Evolutionary conservation across 2,113 vertebrate species (phyloP).

Genomic region (Oryzias woworae): DNA sequence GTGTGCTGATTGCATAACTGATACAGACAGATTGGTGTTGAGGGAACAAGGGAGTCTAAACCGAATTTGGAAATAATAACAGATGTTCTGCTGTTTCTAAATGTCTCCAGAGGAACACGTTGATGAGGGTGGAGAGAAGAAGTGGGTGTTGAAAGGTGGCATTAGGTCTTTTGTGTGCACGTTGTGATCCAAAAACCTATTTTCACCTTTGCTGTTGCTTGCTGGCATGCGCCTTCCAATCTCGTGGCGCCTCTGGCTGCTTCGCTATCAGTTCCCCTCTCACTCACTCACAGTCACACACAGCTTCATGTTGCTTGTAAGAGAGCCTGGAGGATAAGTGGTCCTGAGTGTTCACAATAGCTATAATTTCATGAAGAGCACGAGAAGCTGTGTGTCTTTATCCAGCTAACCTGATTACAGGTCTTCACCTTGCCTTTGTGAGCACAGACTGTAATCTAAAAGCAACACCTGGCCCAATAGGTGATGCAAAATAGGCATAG

Average conservation of each 20-base stretch:
- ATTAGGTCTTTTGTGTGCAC: constrained; percentile 67
- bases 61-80: constrained; percentile 77
- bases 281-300: constrained; percentile 69
- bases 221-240: constrained; percentile 24
- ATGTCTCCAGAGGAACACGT: constrained; percentile 36
- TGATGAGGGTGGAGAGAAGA: constrained; percentile 71
- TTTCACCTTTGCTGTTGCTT: constrained; percentile 47
- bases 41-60: constrained; percentile 42
- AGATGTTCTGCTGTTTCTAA: constrained; percentile 78
- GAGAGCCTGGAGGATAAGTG: constrained; percentile 72
- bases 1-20: constrained; percentile 24
- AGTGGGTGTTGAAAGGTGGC: constrained; percentile 52
- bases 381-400: constrained; percentile 66
- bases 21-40: constrained; percentile 39
- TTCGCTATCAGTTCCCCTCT: not conserved
- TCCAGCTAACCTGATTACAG: constrained; percentile 78
- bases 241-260: constrained; percentile 4
- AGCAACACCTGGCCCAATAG: constrained; percentile 75
- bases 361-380: constrained; percentile 75
- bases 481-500: constrained; percentile 64
- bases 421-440: constrained; percentile 57
- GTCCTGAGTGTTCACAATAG: constrained; percentile 71
- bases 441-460: constrained; percentile 75
- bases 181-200: constrained; percentile 67
- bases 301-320: constrained; percentile 71